Base-by-base conservation (phyloP, 2,888 invertebrate species). In the Leucophenga montana region DNA sequence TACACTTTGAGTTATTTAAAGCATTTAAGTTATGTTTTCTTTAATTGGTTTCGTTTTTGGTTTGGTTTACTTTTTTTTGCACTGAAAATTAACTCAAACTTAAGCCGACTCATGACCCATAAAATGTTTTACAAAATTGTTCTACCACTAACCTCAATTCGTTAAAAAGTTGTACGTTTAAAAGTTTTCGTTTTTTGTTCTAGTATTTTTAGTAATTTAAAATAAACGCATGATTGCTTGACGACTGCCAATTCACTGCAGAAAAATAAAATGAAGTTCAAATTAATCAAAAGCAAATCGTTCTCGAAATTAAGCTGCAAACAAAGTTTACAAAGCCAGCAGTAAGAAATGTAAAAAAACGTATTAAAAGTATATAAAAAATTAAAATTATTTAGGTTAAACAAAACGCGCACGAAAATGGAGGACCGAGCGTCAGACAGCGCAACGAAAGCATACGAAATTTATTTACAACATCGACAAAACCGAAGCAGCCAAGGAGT, bases 381-480 rank as follows among this genome's bases (percentile, higher is more conserved):
- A 73, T 74, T 72, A 70, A 75, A 81, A 80, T 78, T 79, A 80
- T 85, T 77, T 78, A 85, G 85, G 84, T 85, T 78, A 83, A 81
- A 75, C 79, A 71, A 73, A 80, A 39, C 39, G 39, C 39, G 8
- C 39, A 39, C 77, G 77, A 71, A 67, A 72, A 75, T 73, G 72
- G 74, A 69, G 69, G 66, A 67, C 70, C 54, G 14, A 70, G 70
- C 69, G 54, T 74, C 46, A 72, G 84, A 66, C 39, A 39, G 39
- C 87, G 87, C 70, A 85, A 86, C 76, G 85, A 81, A 72, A 85
- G 81, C 73, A 78, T 85, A 77, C 83, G 86, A 73, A 85, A 78
- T 72, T 77, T 85, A 70, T 86, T 85, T 76, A 81, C 84, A 64
- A 80, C 82, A 54, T 68, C 83, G 18, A 65, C 80, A n/a, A 71